Base-by-base conservation (phyloP, 2,888 invertebrate species). In the Idaea dimidiata region DNA sequence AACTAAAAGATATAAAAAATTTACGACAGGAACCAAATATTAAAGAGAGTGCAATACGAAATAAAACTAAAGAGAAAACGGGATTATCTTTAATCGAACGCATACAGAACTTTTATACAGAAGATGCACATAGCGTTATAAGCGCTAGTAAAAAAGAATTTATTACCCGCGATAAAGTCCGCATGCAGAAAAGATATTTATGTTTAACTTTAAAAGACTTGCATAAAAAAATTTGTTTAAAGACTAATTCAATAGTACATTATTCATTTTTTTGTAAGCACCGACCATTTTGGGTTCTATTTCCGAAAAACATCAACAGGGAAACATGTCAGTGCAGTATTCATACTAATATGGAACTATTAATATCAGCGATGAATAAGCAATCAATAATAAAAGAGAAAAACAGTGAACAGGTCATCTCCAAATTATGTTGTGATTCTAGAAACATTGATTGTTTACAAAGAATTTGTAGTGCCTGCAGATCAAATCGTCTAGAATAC, bases 281-380 rank as follows among this genome's bases (percentile, higher is more conserved):
- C 55, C 61, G 66, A 17, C 66, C 66, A 16, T 66, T 66, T 60
- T 66, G 66, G 66, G 62, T n/a, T n/a, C n/a, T n/a, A n/a, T 65
- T 59, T 59, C 67, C 67, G 16, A 63, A 67, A 62, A 16, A 58
- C 16, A 54, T 55, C 24, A 61, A 61, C 59, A 66, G 64, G 58
- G 63, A 67, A 54, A 67, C 67, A 33, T 67, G 67, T 59, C 58
- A 58, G 60, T 67, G 67, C 60, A 57, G 53, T 56, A 31, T 57
- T 54, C 67, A 67, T 59, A 56, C 60, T 32, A 67, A 67, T 62
- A 60, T 67, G 17, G 62, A 67, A 54, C 55, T 62, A 24, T 55
- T 64, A 54, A 61, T 61, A n/a, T 62, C 59, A 16, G 64, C 62
- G 56, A 57, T 60, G 57, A 56, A 60, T 60, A 60, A 60, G 55